phyloP scores from a whole-genome alignment of 2,113 vertebrate genomes.

The Glareola pratincola region DNA sequence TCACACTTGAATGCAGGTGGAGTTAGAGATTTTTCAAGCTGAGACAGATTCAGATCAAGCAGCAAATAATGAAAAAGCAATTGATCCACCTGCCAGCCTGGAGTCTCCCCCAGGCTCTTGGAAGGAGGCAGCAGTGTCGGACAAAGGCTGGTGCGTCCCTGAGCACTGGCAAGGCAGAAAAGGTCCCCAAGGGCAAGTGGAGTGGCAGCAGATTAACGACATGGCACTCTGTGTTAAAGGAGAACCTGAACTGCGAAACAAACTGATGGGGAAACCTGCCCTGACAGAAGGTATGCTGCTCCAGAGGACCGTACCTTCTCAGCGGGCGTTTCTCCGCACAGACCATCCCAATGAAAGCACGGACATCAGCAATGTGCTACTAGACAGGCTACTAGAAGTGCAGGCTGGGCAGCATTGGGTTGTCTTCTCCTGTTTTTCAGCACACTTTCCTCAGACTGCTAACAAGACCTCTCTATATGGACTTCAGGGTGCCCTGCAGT shows the following conservation, averaged over 20 bases:
- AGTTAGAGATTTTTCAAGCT: slow-evolving; percentile 22
- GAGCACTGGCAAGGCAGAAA: background rate
- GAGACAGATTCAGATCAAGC: slow-evolving; percentile 52
- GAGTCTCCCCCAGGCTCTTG: slow-evolving; percentile 30
- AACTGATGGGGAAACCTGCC: background rate
- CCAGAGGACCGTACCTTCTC: background rate
- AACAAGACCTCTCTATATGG: background rate
- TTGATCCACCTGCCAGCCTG: slow-evolving; percentile 46
- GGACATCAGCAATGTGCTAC: background rate
- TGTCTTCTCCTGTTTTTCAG: background rate
- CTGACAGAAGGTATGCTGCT: background rate
- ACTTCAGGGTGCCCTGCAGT: background rate
- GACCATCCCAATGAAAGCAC: background rate
- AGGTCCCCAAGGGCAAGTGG: background rate
- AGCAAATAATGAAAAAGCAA: slow-evolving; percentile 9
- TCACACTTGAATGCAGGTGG: slow-evolving; percentile 37
- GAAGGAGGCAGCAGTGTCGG: background rate
- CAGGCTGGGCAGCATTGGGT: background rate
- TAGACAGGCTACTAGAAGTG: background rate
- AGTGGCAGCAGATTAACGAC: background rate
- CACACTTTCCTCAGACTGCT: background rate
- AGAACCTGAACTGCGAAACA: background rate
- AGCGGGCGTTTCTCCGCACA: background rate
- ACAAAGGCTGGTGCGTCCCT: background rate
- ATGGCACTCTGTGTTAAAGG: background rate